Evolutionary conservation across 2,113 vertebrate genomes (phyloP).

Genomic region (Paraplagusia blochii): DNA sequence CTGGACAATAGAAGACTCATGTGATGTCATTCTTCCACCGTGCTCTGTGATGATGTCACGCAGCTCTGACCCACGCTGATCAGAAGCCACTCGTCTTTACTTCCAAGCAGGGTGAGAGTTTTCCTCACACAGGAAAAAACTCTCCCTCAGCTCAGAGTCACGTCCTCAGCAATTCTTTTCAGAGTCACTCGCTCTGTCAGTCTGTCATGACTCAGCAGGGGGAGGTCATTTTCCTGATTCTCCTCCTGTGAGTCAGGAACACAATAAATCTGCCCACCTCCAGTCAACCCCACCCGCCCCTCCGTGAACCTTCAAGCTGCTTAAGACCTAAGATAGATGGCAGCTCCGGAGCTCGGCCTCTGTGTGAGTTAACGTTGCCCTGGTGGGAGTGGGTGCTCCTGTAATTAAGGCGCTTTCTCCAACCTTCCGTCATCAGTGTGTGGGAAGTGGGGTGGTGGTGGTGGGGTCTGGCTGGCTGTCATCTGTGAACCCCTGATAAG

Average conservation of each 20-base stretch:
- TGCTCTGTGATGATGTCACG: not conserved
- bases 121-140: constrained; percentile 39
- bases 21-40: no score
- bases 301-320: constrained; percentile 40
- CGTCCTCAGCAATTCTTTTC: constrained; percentile 20
- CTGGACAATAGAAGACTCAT: no score
- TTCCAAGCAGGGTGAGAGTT: constrained; percentile 1
- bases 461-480: constrained; percentile 24
- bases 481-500: constrained; percentile 62
- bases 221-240: constrained; percentile 22
- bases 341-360: constrained; percentile 11
- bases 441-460: not conserved
- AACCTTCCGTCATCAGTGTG: constrained; percentile 27
- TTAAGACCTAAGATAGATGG: constrained; percentile 52
- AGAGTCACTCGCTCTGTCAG: constrained; percentile 35
- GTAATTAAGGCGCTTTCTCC: constrained; percentile 60
- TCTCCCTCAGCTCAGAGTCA: constrained; percentile 5
- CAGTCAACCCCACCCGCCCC: constrained; percentile 37
- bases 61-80: constrained; percentile 7
- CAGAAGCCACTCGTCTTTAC: not conserved
- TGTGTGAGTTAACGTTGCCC: constrained; percentile 8
- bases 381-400: constrained; percentile 36
- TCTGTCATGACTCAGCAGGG: constrained; percentile 32
- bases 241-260: constrained; percentile 51
- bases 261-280: constrained; percentile 37